phyloP scores from a whole-genome alignment of 2,888 invertebrate species.

The Cerastoderma edule region DNA sequence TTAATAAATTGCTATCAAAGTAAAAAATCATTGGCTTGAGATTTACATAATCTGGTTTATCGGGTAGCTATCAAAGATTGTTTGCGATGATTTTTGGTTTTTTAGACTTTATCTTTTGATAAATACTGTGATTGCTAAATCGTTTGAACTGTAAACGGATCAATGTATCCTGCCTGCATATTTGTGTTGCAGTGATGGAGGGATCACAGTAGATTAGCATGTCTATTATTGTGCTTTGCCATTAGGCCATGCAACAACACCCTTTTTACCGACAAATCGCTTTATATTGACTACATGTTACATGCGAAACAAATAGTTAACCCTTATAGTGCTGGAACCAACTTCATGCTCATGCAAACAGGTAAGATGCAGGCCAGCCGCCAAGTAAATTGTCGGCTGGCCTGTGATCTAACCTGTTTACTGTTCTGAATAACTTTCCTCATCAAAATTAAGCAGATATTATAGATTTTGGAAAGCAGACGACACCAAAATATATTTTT shows the following conservation, averaged over 20 bases:
- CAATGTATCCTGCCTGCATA: conserved; percentile 5
- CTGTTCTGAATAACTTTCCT: no score
- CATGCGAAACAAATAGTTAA: no score
- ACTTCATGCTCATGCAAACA: no score
- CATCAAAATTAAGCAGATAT: no score
- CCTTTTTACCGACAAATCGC: not conserved
- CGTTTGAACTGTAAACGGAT: conserved; percentile 2
- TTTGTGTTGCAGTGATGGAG: conserved; percentile 11
- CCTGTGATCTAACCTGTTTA: no score
- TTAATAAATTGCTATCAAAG: no score
- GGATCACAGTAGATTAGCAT: not conserved
- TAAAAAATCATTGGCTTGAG: conserved; percentile 6
- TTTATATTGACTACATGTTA: no score
- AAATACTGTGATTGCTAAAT: conserved; percentile 23
- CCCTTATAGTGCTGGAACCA: no score
- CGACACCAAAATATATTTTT: no score
- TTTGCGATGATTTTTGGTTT: conserved; percentile 15
- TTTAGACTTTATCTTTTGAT: conserved; percentile 27
- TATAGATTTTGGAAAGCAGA: no score
- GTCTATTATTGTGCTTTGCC: conserved; percentile 13
- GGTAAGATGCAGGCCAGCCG: no score
- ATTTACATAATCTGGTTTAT: conserved; percentile 11
- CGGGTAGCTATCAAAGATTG: conserved; percentile 27
- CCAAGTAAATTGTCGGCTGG: no score
- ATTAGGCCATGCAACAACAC: not conserved